Evolutionary conservation across 2,797 vertebrate genomes (phyloP).

Genomic region (Periophthalmus magnuspinnatus): DNA sequence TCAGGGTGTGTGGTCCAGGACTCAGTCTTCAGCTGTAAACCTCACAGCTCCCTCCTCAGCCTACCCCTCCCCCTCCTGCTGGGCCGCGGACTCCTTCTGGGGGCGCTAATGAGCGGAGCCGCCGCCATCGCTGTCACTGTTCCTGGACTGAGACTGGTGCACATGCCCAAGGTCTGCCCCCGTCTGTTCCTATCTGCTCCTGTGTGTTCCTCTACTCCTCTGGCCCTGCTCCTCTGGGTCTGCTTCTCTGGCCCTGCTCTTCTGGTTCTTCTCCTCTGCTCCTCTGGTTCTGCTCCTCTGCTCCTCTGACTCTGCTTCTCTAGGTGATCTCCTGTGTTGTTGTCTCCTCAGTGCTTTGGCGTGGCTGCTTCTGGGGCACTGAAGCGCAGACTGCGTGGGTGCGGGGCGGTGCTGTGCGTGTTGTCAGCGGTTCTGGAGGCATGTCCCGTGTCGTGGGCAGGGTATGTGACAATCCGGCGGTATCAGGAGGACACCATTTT

Average conservation of each 20-base stretch:
- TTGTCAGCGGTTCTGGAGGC: background rate
- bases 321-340: background rate
- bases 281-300: no score
- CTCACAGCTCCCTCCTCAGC: background rate
- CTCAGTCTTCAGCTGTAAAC: background rate
- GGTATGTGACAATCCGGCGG: background rate
- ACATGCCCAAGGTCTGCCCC: background rate
- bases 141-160: background rate
- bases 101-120: background rate
- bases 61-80: background rate
- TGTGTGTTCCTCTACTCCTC: background rate
- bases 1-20: background rate
- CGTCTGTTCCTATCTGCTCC: background rate
- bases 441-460: background rate
- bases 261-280: background rate
- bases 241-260: background rate
- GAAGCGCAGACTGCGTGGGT: background rate
- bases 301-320: background rate
- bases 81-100: background rate
- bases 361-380: background rate
- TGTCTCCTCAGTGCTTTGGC: background rate
- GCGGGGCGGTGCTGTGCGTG: background rate
- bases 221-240: no score
- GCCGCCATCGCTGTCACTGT: background rate
- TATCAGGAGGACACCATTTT: background rate